These are phyloP conservation scores for Leucophenga varia DNA, from an alignment of 1,140 invertebrate species.

Conservation along the genomic window DNA sequence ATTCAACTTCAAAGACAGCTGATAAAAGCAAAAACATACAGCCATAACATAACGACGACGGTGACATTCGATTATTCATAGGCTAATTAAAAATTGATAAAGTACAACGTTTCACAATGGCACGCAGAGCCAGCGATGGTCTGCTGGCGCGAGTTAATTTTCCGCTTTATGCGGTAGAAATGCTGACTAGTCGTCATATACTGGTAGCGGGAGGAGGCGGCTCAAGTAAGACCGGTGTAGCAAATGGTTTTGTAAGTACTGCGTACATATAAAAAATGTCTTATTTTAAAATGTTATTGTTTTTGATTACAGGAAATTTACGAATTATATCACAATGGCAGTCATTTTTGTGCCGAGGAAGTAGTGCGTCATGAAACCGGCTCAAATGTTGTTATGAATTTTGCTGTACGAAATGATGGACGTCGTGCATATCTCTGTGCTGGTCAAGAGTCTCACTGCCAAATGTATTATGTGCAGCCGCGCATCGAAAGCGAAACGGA, in stretches of 20 bases:
- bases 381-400: constrained; percentile 89
- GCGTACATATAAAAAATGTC: constrained; percentile 15
- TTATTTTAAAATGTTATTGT: constrained; percentile 13
- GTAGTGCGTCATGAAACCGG: constrained; percentile 86
- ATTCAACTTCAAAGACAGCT: neutral
- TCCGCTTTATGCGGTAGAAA: constrained; percentile 87
- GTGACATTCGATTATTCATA: constrained; percentile 20
- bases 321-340: constrained; percentile 81
- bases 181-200: constrained; percentile 88
- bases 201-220: constrained; percentile 94
- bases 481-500: constrained; percentile 61
- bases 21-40: constrained; percentile 22
- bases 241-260: constrained; percentile 87
- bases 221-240: constrained; percentile 90
- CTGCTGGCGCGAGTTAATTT: constrained; percentile 85
- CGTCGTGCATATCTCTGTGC: constrained; percentile 79
- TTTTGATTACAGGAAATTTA: constrained; percentile 82
- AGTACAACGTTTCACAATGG: constrained; percentile 19
- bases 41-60: constrained; percentile 18
- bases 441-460: constrained; percentile 89
- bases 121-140: constrained; percentile 61
- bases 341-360: constrained; percentile 79
- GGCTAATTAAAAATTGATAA: constrained; percentile 34
- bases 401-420: constrained; percentile 68
- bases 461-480: constrained; percentile 80